These are phyloP conservation scores for Ladona fulva DNA, from an alignment of 1,140 invertebrate species.

Conservation along the genomic window DNA sequence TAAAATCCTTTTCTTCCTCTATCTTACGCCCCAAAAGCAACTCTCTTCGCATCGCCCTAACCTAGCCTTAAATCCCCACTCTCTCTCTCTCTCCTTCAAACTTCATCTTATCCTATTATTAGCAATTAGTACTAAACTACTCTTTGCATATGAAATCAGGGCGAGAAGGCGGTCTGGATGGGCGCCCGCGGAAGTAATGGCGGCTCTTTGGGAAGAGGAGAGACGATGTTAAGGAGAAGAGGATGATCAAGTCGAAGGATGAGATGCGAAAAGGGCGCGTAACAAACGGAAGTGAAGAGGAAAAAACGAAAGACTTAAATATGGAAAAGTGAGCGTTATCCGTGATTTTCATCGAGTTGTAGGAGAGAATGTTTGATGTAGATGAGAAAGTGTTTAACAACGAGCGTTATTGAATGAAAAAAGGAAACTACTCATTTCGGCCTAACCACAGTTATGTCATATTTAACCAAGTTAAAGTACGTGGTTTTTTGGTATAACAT, in stretches of 20 bases:
- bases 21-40: background rate
- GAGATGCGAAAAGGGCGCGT: background rate
- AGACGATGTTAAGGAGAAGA: background rate
- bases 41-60: too few relatives aligned
- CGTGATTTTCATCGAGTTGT: background rate
- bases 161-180: background rate
- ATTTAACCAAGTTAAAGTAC: too few relatives aligned
- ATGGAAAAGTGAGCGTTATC: background rate
- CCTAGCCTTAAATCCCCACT: background rate
- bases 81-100: background rate
- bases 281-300: background rate
- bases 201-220: background rate
- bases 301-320: background rate
- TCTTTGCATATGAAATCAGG: constrained; percentile 19
- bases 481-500: too few relatives aligned
- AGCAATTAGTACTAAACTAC: constrained; percentile 20
- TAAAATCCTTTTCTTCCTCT: too few relatives aligned
- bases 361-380: background rate
- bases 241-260: background rate
- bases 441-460: too few relatives aligned
- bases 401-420: too few relatives aligned
- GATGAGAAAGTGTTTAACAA: background rate
- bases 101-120: constrained; percentile 21
- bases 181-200: background rate
- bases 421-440: too few relatives aligned